Percentiles rank a stretch among this genome's conserved stretches.
These are phyloP conservation scores for Heterochromis multidens DNA, from an alignment of 2,113 vertebrate genomes.

Conservation along the genomic window DNA sequence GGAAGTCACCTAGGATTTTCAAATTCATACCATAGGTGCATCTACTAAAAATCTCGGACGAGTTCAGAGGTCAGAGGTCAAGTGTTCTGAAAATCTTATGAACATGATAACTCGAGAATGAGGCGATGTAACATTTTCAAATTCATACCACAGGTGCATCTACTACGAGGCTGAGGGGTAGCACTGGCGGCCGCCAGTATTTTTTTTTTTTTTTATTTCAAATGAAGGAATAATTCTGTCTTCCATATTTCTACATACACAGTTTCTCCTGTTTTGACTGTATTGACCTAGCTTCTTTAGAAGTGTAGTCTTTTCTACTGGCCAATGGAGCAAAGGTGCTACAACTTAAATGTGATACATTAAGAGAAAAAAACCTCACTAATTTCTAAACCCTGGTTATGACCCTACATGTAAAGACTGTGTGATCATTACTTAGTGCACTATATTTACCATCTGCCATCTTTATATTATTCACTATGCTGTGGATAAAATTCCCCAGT, in stretches of 20 bases:
- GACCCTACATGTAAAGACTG: not conserved
- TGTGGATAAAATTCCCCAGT: not conserved
- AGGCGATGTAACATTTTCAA: too few species aligned
- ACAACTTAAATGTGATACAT: not conserved
- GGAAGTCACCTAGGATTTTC: too few species aligned
- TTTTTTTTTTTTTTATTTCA: too few species aligned
- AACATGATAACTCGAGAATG: too few species aligned
- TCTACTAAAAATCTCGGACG: too few species aligned
- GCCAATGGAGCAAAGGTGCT: not conserved
- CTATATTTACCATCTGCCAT: not conserved
- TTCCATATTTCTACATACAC: not conserved
- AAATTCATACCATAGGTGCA: too few species aligned
- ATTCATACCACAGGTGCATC: too few species aligned
- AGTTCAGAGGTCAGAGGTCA: too few species aligned
- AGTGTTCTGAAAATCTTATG: too few species aligned
- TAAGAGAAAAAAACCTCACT: not conserved
- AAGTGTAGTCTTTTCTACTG: not conserved
- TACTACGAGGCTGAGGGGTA: too few species aligned
- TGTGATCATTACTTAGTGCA: not conserved
- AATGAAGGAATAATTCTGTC: not conserved
- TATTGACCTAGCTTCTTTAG: not conserved
- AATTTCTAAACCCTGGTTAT: not conserved
- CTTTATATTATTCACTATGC: not conserved
- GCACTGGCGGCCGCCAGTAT: too few species aligned
- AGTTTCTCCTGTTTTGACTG: not conserved